A percentile compares a stretch with the other conserved stretches of the same genome.
phyloP scores from a whole-genome alignment of 2,113 vertebrate species.

The Trachemys scripta region DNA sequence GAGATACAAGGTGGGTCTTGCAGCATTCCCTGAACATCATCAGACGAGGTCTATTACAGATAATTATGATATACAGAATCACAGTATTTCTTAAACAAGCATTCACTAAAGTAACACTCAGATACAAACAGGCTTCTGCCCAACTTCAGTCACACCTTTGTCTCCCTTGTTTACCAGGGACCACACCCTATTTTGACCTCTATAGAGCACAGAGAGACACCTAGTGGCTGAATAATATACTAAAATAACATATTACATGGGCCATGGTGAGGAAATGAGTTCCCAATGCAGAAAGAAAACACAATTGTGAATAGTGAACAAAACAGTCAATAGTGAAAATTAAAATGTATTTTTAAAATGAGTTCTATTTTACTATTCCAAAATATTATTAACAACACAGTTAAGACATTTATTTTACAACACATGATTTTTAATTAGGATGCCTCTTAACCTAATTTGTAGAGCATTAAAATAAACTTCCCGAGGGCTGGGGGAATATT shows the following conservation, averaged over 20 bases:
- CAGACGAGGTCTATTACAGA: neutral
- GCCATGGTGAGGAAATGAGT: neutral
- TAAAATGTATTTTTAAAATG: neutral
- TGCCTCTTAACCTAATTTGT: neutral
- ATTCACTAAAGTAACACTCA: neutral
- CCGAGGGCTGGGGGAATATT: neutral
- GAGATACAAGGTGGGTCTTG: neutral
- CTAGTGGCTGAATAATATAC: neutral
- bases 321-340: neutral
- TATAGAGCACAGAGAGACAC: neutral
- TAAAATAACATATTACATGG: neutral
- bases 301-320: neutral
- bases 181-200: neutral
- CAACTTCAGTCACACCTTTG: neutral
- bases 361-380: neutral
- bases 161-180: fast-evolving
- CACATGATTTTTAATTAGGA: neutral
- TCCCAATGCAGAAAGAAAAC: neutral
- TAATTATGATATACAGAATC: neutral
- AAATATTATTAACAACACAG: neutral
- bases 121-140: neutral
- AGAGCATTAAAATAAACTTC: neutral
- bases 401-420: fast-evolving
- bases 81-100: fast-evolving
- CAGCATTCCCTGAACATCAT: neutral